Percentiles rank a stretch among this genome's conserved stretches.
Conservation (phyloP, 2,888 invertebrate species). For the Conomelus anceps region DNA sequence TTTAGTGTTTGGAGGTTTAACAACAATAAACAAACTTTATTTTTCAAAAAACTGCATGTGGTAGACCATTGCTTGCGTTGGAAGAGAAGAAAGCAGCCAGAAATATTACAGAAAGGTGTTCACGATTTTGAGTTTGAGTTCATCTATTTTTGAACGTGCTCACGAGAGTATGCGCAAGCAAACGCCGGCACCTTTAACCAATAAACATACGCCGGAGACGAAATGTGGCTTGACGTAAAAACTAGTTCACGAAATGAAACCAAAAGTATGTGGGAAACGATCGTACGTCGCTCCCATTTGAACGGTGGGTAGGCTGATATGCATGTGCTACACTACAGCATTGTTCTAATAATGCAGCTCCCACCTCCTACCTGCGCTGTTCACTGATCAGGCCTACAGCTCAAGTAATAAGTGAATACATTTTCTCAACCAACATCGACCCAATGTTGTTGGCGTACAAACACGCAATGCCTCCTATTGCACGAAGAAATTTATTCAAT, state of each 20-base stretch:
- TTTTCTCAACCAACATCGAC: not conserved
- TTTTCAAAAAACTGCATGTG: not conserved
- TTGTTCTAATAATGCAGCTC: not conserved
- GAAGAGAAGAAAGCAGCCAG: not conserved
- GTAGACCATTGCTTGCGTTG: not conserved
- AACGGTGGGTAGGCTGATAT: not conserved
- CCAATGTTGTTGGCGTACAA: not conserved
- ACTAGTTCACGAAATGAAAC: not conserved
- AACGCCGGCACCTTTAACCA: too few species aligned
- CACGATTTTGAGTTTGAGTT: not conserved
- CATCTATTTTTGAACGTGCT: not conserved
- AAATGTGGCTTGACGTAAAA: not conserved
- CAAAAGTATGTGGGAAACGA: not conserved
- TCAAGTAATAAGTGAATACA: not conserved
- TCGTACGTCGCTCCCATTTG: too few species aligned
- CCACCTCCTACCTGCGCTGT: too few species aligned
- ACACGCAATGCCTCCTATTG: not conserved
- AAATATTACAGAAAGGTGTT: not conserved
- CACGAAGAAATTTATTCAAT: not conserved
- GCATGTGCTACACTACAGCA: not conserved
- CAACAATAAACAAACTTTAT: not conserved
- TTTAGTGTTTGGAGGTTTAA: not conserved
- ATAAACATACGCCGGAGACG: not conserved
- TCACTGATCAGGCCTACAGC: not conserved
- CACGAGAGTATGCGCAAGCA: not conserved